phyloP scores from a whole-genome alignment of 2,113 vertebrate genomes.

The Rhadina sibilatrix region DNA sequence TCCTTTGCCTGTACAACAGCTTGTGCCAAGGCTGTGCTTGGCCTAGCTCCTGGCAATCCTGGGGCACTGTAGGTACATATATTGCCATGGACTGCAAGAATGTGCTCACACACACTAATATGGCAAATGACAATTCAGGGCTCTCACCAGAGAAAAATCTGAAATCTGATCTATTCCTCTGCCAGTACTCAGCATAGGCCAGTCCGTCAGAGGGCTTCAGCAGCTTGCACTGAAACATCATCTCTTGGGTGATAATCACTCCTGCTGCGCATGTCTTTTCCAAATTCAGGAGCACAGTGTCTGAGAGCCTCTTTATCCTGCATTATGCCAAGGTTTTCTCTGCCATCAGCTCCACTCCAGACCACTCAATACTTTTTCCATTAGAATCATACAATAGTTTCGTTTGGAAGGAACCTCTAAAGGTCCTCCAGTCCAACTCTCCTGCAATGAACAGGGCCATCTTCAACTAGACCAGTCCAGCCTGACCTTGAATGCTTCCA shows the following conservation, averaged over 20 bases:
- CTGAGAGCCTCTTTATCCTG: not conserved
- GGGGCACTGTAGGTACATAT: not conserved
- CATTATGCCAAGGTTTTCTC: not conserved
- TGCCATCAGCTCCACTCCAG: not conserved
- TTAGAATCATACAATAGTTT: not conserved
- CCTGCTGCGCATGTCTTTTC: not conserved
- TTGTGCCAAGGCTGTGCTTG: not conserved
- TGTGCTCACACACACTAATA: rapidly evolving
- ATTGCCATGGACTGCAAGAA: not conserved
- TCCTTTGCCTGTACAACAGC: not conserved
- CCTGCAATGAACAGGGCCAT: not conserved
- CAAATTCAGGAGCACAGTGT: not conserved
- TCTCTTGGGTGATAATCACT: not conserved
- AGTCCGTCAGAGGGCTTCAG: not conserved
- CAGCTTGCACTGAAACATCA: not conserved
- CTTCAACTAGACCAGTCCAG: not conserved
- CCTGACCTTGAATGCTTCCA: not conserved
- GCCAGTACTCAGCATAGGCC: not conserved
- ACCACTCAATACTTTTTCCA: not conserved
- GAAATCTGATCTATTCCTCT: not conserved
- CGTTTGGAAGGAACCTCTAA: not conserved
- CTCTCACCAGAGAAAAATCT: not conserved
- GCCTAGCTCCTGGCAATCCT: not conserved
- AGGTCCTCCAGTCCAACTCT: not conserved
- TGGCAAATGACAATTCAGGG: not conserved